A percentile compares a stretch with the other conserved stretches of the same genome.
Conservation (phyloP, 2,113 vertebrate species). For the Propithecus coquereli region DNA sequence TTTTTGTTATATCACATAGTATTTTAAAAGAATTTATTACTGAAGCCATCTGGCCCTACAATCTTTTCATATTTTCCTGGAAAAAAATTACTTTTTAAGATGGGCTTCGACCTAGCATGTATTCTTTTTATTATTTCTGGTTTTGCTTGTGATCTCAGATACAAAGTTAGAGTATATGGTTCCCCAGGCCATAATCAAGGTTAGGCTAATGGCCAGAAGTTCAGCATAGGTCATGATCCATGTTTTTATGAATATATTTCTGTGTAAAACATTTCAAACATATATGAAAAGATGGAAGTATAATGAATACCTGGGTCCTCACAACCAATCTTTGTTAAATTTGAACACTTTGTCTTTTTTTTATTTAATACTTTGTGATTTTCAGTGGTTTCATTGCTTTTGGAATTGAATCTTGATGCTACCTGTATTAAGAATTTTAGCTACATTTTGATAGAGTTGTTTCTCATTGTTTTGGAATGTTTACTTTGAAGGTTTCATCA, state of each 20-base stretch:
- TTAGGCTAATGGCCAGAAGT: background rate
- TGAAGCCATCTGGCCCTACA: background rate
- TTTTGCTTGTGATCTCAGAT: background rate
- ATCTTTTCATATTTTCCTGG: background rate
- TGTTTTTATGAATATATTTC: background rate
- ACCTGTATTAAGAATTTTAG: background rate
- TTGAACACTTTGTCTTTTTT: background rate
- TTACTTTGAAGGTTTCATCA: slow-evolving; percentile 8
- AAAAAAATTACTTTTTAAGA: background rate
- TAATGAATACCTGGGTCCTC: background rate
- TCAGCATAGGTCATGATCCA: background rate
- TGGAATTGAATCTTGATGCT: background rate
- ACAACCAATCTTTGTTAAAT: background rate
- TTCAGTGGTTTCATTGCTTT: background rate
- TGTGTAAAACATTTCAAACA: background rate
- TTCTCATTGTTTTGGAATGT: background rate
- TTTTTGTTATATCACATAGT: background rate
- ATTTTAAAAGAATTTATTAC: background rate
- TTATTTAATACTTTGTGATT: background rate
- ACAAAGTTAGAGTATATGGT: background rate
- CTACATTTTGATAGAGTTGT: background rate
- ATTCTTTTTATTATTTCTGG: background rate
- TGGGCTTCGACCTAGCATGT: background rate
- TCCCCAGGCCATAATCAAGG: background rate
- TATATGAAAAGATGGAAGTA: background rate